These are phyloP conservation scores for Dendrocincla fuliginosa DNA, from an alignment of 2,797 vertebrate species.

Conservation along the genomic window DNA sequence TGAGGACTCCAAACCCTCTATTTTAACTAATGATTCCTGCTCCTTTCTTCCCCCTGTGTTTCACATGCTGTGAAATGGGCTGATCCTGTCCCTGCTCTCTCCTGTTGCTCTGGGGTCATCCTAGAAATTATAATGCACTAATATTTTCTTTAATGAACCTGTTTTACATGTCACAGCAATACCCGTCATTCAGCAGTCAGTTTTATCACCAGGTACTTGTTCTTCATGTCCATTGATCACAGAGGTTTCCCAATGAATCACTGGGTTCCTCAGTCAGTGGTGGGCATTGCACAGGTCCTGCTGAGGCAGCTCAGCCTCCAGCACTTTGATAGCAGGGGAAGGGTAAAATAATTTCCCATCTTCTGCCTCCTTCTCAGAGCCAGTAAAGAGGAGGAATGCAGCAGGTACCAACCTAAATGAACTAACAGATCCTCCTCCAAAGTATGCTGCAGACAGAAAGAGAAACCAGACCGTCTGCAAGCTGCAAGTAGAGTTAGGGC, in stretches of 20 bases:
- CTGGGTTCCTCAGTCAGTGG: neutral
- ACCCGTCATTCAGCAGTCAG: neutral
- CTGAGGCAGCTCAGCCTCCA: neutral
- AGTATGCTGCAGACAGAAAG: neutral
- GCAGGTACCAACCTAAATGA: neutral
- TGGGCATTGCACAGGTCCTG: neutral
- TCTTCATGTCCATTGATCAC: constrained; percentile 16
- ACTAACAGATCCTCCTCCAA: neutral
- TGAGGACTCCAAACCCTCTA: neutral
- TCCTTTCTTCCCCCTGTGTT: neutral
- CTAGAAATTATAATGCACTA: neutral
- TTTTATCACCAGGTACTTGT: neutral
- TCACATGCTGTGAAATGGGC: neutral
- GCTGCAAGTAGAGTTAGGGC: neutral
- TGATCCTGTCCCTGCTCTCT: neutral
- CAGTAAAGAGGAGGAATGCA: neutral
- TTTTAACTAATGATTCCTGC: neutral
- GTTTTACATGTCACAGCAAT: neutral
- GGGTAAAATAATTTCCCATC: neutral
- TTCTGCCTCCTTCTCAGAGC: neutral
- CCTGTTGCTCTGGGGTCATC: neutral
- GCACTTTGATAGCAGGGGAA: neutral
- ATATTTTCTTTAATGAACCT: neutral
- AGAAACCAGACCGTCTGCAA: neutral
- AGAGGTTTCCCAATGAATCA: constrained; percentile 14